These are phyloP conservation scores for Megamerina dolium DNA, from an alignment of 2,888 invertebrate genomes.

Conservation along the genomic window DNA sequence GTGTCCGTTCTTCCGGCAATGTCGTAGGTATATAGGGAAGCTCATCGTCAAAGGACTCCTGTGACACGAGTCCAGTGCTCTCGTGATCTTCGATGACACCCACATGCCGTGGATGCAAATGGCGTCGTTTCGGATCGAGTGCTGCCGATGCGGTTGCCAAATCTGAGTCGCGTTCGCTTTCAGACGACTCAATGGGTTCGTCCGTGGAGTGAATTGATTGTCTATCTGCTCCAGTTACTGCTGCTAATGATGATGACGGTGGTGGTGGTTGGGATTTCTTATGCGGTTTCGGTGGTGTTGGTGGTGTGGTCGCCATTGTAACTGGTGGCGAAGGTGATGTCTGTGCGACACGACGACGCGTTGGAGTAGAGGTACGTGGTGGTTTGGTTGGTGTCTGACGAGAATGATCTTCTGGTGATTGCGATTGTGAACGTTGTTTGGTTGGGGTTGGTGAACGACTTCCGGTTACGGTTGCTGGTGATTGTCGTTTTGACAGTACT, in stretches of 20 bases:
- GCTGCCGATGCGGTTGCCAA: constrained; percentile 32
- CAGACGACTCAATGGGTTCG: constrained; percentile 57
- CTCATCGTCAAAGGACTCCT: constrained; percentile 81
- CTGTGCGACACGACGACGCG: constrained; percentile 17
- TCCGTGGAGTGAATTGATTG: constrained; percentile 48
- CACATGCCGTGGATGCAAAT: constrained; percentile 54
- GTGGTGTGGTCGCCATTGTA: constrained; percentile 11
- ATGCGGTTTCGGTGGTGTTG: constrained; percentile 4
- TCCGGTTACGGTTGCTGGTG: background rate
- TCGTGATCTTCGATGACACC: constrained; percentile 58
- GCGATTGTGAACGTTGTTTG: constrained; percentile 25
- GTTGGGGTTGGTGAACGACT: constrained; percentile 14
- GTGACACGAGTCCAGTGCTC: constrained; percentile 68
- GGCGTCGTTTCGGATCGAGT: constrained; percentile 37
- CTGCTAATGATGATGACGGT: too few relatives aligned
- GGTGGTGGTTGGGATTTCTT: constrained; percentile 10
- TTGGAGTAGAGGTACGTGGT: constrained; percentile 26
- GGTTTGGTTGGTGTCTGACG: constrained; percentile 28
- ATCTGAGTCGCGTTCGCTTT: constrained; percentile 68
- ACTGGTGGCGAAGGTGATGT: constrained; percentile 9
- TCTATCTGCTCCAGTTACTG: constrained; percentile 24
- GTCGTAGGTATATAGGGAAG: constrained; percentile 88
- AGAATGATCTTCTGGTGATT: constrained; percentile 24
- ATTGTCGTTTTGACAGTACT: constrained; percentile 20
- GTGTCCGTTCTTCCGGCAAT: constrained; percentile 75